Evolutionary conservation across 2,888 invertebrate genomes (phyloP).

Genomic region (Parthenolecanium corni): DNA sequence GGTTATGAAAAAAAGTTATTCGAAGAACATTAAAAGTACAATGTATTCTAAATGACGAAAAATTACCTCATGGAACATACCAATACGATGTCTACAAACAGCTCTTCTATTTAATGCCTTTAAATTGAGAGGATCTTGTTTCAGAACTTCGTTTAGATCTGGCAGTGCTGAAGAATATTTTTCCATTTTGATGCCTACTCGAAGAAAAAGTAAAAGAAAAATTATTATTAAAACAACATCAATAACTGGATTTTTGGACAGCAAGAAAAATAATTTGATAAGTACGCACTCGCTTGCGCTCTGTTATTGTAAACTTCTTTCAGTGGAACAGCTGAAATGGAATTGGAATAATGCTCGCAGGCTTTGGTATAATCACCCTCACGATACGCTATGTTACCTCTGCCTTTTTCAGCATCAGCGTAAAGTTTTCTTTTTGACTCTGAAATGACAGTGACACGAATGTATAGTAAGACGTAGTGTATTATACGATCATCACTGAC

Average conservation of each 20-base stretch:
- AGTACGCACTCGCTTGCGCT: slow-evolving; percentile 2
- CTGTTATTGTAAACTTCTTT: slow-evolving; percentile 11
- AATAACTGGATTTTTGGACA: background rate
- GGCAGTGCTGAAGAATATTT: slow-evolving; percentile 1
- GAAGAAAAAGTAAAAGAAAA: background rate
- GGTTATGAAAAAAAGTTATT: no score
- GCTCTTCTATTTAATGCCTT: slow-evolving; percentile 30
- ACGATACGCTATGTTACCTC: background rate
- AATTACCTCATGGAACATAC: slow-evolving; percentile 20
- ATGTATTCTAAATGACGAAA: no score
- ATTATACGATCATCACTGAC: background rate
- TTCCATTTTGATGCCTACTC: slow-evolving; percentile 6
- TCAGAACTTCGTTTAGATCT: slow-evolving; percentile 23
- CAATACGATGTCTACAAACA: background rate
- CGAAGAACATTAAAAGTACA: no score
- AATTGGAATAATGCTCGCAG: slow-evolving; percentile 11
- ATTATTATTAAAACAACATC: background rate
- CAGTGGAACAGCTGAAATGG: background rate
- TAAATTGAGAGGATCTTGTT: slow-evolving; percentile 22
- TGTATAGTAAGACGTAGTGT: background rate
- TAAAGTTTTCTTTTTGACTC: background rate
- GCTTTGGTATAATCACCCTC: slow-evolving; percentile 5
- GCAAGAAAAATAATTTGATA: background rate
- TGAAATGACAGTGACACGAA: background rate
- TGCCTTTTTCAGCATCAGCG: background rate